phyloP scores from a whole-genome alignment of 2,888 invertebrate genomes.

The Idaea straminata region DNA sequence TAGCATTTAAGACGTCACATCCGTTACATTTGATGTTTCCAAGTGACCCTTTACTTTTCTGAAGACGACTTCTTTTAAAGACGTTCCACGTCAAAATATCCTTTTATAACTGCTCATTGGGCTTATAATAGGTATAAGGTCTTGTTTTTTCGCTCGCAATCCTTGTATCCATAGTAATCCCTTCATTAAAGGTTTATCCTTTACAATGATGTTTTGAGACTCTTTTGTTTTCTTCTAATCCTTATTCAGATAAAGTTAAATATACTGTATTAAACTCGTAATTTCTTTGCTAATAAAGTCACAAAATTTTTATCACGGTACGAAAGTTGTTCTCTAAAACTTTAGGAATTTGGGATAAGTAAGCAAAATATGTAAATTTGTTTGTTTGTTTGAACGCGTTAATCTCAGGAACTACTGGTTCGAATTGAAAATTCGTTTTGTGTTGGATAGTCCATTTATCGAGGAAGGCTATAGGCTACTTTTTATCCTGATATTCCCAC shows the following conservation, averaged over 20 bases:
- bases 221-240: background rate
- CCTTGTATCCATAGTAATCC: background rate
- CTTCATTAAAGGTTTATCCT: background rate
- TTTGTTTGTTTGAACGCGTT: too few species aligned
- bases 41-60: too few species aligned
- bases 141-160: background rate
- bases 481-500: too few species aligned
- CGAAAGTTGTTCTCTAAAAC: background rate
- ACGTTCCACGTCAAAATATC: too few species aligned
- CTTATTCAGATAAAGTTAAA: background rate
- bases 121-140: background rate
- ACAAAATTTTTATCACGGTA: background rate
- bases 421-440: too few species aligned
- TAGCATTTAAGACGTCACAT: too few species aligned
- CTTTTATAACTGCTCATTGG: background rate
- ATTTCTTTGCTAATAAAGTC: background rate
- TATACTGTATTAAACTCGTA: background rate
- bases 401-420: too few species aligned
- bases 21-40: too few species aligned
- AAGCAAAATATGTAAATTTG: too few species aligned
- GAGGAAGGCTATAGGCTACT: too few species aligned
- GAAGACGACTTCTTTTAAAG: too few species aligned
- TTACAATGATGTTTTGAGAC: background rate
- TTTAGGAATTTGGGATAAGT: background rate
- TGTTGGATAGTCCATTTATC: too few species aligned